These are phyloP conservation scores for Cepaea hortensis DNA, from an alignment of 2,888 invertebrate species.

Conservation along the genomic window DNA sequence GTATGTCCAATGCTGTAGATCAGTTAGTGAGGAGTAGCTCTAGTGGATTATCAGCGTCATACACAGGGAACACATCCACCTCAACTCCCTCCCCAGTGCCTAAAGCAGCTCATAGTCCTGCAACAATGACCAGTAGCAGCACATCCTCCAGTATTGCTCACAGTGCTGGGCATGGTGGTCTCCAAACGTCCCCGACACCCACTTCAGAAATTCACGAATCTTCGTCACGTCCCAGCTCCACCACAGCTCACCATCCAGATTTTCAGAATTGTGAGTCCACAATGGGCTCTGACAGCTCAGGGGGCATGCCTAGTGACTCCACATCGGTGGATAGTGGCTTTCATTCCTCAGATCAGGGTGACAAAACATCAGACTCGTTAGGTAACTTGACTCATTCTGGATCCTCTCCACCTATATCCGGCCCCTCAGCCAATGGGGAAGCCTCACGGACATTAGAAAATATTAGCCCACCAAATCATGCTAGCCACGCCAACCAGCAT, in stretches of 20 bases:
- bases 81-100: slow-evolving; percentile 46
- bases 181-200: slow-evolving; percentile 50
- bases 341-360: slow-evolving; percentile 52
- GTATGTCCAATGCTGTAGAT: slow-evolving; percentile 57
- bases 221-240: slow-evolving; percentile 50
- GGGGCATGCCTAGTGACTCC: slow-evolving; percentile 54
- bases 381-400: slow-evolving; percentile 42
- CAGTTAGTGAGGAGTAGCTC: slow-evolving; percentile 51
- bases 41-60: slow-evolving; percentile 36
- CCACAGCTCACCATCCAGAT: slow-evolving; percentile 51
- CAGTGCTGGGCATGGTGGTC: slow-evolving; percentile 31
- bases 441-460: slow-evolving; percentile 43
- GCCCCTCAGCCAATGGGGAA: slow-evolving; percentile 44
- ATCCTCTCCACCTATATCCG: slow-evolving; percentile 38
- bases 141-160: slow-evolving; percentile 45
- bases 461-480: slow-evolving; percentile 39
- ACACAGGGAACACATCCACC: slow-evolving; percentile 33
- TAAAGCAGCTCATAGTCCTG: slow-evolving; percentile 38
- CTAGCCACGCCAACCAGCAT: slow-evolving; percentile 37
- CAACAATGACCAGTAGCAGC: slow-evolving; percentile 39
- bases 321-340: slow-evolving; percentile 55
- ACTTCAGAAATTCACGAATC: slow-evolving; percentile 52
- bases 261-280: slow-evolving; percentile 42
- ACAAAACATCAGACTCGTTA: slow-evolving; percentile 49
- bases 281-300: slow-evolving; percentile 51